Evolutionary conservation across 2,888 invertebrate species (phyloP).

Genomic region (Mythimna loreyi): DNA sequence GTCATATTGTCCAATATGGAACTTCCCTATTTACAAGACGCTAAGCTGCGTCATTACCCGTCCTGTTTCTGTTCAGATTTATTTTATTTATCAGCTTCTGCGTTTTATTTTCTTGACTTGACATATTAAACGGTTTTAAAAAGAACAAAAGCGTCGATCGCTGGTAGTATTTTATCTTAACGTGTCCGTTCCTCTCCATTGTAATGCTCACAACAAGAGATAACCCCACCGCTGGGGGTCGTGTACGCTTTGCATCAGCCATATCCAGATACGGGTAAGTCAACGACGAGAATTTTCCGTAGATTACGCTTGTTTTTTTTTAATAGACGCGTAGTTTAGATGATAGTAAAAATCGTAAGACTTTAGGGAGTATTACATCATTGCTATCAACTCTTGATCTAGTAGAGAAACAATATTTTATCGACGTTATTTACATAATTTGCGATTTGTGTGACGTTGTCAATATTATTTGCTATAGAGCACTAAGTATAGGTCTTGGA

Average conservation of each 20-base stretch:
- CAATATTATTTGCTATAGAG: not conserved
- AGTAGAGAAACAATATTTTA: conserved; percentile 4
- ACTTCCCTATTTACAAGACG: not conserved
- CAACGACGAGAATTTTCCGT: conserved; percentile 52
- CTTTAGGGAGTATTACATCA: conserved; percentile 44
- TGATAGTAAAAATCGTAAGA: conserved; percentile 32
- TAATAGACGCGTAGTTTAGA: conserved; percentile 22
- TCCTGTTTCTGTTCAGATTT: conserved; percentile 4
- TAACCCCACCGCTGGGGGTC: conserved; percentile 83
- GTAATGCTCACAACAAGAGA: conserved; percentile 74
- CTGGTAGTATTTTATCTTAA: conserved; percentile 65
- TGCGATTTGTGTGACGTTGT: not conserved
- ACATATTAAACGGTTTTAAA: conserved; percentile 24
- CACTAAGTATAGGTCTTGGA: not conserved
- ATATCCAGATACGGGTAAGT: conserved; percentile 68
- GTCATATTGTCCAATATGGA: not conserved
- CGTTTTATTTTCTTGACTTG: conserved; percentile 28
- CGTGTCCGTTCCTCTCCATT: conserved; percentile 70
- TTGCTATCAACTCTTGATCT: conserved; percentile 19
- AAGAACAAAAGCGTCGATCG: conserved; percentile 44
- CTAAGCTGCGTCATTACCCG: not conserved
- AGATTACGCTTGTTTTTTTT: conserved; percentile 42
- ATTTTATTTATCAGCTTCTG: conserved; percentile 20
- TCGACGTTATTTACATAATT: not conserved
- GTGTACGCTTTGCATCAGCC: conserved; percentile 80